Conservation (phyloP, 1,140 invertebrate genomes). For the Drosophila nigrodunni region DNA sequence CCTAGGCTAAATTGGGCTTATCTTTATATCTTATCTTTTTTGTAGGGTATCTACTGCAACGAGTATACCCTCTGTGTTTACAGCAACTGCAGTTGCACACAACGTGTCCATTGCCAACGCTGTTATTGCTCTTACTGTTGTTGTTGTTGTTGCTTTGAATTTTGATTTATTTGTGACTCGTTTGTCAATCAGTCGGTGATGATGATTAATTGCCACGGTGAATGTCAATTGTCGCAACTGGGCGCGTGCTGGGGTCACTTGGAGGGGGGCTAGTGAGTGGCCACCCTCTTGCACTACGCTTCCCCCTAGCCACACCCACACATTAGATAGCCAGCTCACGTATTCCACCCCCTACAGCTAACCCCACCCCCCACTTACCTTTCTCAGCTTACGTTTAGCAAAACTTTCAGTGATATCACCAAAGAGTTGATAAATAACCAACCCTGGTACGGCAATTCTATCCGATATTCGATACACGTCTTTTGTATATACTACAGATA, state of each 20-base stretch:
- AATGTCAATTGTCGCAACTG: slow-evolving; percentile 63
- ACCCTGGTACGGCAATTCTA: not conserved
- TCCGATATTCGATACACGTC: not conserved
- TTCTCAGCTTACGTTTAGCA: not conserved
- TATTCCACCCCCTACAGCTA: slow-evolving; percentile 32
- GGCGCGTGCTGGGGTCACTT: slow-evolving; percentile 61
- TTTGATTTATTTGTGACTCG: slow-evolving; percentile 80
- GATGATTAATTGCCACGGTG: slow-evolving; percentile 80
- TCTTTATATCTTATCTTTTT: no score
- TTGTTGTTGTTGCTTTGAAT: slow-evolving; percentile 61
- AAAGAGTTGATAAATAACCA: slow-evolving; percentile 2
- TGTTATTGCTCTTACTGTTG: slow-evolving; percentile 21
- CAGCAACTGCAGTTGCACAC: slow-evolving; percentile 27
- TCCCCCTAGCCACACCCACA: slow-evolving; percentile 58
- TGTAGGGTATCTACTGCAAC: slow-evolving; percentile 20
- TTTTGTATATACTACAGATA: not conserved
- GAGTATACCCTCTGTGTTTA: not conserved
- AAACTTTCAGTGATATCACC: not conserved
- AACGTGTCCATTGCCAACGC: slow-evolving; percentile 22
- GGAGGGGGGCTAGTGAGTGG: not conserved
- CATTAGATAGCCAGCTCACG: slow-evolving; percentile 55
- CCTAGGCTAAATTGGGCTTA: no score
- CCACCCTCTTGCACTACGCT: no score
- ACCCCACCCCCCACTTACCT: not conserved
- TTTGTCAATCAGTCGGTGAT: slow-evolving; percentile 76